Conservation (phyloP, 2,888 invertebrate genomes). For the Macropis europaea region DNA sequence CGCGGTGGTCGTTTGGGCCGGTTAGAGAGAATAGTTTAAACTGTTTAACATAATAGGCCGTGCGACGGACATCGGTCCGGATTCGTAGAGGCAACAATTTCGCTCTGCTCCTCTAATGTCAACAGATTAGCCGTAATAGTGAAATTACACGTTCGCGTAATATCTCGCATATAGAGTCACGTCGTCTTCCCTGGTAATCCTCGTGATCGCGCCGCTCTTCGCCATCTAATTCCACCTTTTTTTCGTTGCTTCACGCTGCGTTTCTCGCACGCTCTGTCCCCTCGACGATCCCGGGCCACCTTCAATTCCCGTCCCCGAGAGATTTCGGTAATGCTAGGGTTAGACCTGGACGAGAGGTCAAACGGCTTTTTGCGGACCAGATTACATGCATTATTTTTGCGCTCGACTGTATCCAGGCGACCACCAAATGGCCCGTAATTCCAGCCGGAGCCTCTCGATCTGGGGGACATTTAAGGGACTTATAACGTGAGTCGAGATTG, state of each 20-base stretch:
- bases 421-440: constrained; percentile 69
- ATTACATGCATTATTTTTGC: constrained; percentile 79
- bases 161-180: constrained; percentile 67
- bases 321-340: constrained; percentile 79
- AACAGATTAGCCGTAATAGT: constrained; percentile 80
- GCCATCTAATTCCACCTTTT: neutral
- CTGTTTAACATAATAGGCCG: constrained; percentile 77
- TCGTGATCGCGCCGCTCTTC: constrained; percentile 62
- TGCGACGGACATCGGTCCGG: constrained; percentile 40
- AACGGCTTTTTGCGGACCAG: constrained; percentile 71
- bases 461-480: no score
- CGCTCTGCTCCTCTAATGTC: constrained; percentile 75
- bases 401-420: constrained; percentile 53
- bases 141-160: constrained; percentile 78
- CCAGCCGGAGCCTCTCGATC: no score
- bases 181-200: constrained; percentile 68
- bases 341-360: constrained; percentile 76
- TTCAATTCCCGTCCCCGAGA: constrained; percentile 45
- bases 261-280: constrained; percentile 14
- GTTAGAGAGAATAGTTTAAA: constrained; percentile 69
- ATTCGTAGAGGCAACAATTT: constrained; percentile 68
- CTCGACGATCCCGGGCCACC: constrained; percentile 25
- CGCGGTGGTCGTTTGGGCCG: constrained; percentile 44
- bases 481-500: no score
- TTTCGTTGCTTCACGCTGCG: neutral